Conservation (phyloP, 1,140 invertebrate genomes). For the Microplitis demolitor region DNA sequence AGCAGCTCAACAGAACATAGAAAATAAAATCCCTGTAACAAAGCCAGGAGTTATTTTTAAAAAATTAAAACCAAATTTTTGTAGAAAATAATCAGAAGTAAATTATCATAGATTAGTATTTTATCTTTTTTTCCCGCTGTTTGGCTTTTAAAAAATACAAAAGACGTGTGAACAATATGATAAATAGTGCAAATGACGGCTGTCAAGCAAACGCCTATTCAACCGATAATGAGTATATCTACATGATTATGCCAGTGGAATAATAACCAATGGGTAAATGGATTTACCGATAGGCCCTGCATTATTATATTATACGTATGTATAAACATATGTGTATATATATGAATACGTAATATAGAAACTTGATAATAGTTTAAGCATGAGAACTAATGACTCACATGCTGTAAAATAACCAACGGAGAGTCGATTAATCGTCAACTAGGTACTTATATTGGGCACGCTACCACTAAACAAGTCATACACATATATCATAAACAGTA, state of each 20-base stretch:
- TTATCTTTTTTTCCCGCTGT: too few species aligned
- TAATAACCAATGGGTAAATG: background rate
- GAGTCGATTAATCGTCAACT: slow-evolving; percentile 28
- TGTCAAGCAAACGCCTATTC: background rate
- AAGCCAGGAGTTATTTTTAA: too few species aligned
- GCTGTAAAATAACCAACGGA: background rate
- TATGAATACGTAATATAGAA: background rate
- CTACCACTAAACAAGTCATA: slow-evolving; percentile 28
- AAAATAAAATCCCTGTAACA: too few species aligned
- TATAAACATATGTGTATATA: background rate
- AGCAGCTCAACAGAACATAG: too few species aligned
- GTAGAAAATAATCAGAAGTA: too few species aligned
- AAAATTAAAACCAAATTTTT: too few species aligned
- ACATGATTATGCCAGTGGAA: background rate
- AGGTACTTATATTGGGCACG: slow-evolving; percentile 26
- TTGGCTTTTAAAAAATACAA: too few species aligned
- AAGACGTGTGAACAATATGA: background rate
- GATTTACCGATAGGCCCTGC: background rate
- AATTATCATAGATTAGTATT: too few species aligned
- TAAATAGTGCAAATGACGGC: slow-evolving; percentile 2
- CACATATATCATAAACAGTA: slow-evolving; percentile 7
- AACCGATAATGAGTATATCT: background rate
- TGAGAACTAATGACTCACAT: background rate
- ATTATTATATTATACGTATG: slow-evolving; percentile 3
- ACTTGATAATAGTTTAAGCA: background rate